Percentiles rank a stretch among this genome's conserved stretches.
Evolutionary conservation across 2,797 vertebrate species (phyloP).

Genomic region (Catamblyrhynchus diadema): DNA sequence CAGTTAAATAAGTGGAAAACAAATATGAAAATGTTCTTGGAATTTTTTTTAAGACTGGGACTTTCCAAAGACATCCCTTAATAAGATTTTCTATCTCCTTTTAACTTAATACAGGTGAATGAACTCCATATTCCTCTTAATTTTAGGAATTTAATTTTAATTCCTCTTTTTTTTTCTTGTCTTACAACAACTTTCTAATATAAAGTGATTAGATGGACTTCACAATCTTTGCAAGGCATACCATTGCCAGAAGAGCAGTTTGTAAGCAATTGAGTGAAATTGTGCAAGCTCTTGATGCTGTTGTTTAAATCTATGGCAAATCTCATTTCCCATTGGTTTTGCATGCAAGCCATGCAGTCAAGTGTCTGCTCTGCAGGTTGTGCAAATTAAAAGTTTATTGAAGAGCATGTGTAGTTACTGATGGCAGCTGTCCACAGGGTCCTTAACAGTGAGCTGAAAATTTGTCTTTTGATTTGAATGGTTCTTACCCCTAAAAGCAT

Average conservation of each 20-base stretch:
- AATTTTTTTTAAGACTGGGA: neutral
- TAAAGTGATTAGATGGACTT: neutral
- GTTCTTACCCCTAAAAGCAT: constrained; percentile 9
- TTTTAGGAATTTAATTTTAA: neutral
- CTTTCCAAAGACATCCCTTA: neutral
- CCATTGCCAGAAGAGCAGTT: neutral
- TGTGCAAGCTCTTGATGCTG: neutral
- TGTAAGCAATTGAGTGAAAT: neutral
- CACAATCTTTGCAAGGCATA: neutral
- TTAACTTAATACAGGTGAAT: neutral
- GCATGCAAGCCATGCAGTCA: neutral
- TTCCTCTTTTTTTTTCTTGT: neutral
- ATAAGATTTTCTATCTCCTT: neutral
- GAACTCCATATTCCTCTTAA: neutral
- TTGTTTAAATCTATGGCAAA: neutral
- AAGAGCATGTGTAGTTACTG: neutral
- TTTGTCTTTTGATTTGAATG: neutral
- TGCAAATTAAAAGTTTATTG: neutral
- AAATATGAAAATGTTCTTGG: neutral
- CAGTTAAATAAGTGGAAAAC: neutral
- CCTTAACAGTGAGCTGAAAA: neutral
- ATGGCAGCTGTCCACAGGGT: neutral
- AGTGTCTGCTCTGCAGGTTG: neutral
- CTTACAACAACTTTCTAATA: neutral
- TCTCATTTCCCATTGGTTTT: neutral